phyloP scores from a whole-genome alignment of 1,140 invertebrate genomes.

The Cecropterus lyciades region DNA sequence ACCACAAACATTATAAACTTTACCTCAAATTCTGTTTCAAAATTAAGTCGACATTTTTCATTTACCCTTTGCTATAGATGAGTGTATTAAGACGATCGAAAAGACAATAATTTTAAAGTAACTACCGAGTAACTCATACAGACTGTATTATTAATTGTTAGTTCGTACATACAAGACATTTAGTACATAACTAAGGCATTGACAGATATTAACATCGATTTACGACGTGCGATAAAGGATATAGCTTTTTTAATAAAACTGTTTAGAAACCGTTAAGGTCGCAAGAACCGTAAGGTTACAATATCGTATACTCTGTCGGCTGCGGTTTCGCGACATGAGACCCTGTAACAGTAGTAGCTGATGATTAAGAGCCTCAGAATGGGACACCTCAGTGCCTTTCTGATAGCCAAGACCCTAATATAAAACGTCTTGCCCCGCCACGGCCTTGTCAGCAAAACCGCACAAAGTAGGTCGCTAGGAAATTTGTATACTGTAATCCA shows the following conservation, averaged over 20 bases:
- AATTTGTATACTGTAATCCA: constrained; percentile 35
- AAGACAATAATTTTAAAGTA: too few species aligned
- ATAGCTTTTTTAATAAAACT: constrained; percentile 12
- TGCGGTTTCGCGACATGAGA: constrained; percentile 39
- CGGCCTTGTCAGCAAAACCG: constrained; percentile 68
- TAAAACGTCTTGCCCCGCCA: constrained; percentile 45
- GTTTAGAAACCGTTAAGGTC: constrained; percentile 32
- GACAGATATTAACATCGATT: too few species aligned
- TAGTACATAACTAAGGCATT: too few species aligned
- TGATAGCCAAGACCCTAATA: constrained; percentile 69
- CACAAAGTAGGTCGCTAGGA: constrained; percentile 52
- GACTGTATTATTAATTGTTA: too few species aligned
- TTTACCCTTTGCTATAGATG: too few species aligned
- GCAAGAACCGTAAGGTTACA: constrained; percentile 35
- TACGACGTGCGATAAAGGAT: not conserved
- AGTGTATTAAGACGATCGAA: too few species aligned
- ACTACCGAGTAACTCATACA: too few species aligned
- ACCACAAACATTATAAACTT: too few species aligned
- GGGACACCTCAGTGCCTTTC: constrained; percentile 48
- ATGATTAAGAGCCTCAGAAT: constrained; percentile 48
- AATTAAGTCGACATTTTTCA: too few species aligned
- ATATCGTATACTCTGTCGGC: constrained; percentile 29
- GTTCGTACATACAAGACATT: too few species aligned
- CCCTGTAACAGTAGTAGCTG: constrained; percentile 62
- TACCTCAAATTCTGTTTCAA: too few species aligned